phyloP scores from a whole-genome alignment of 2,797 vertebrate species.

The Peromyscus nudipes region DNA sequence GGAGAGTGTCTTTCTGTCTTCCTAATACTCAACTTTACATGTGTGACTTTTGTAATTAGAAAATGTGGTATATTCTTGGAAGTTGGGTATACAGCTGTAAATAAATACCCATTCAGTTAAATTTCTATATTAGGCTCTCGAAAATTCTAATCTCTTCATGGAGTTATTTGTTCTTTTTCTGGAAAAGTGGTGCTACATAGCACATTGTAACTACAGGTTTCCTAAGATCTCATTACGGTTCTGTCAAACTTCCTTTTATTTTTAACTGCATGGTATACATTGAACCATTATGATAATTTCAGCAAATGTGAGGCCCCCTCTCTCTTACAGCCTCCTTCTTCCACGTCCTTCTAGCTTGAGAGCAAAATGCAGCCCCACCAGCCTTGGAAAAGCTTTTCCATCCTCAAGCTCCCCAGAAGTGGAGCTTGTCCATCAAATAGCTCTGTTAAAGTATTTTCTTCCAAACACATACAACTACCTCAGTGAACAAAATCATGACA shows the following conservation, averaged over 20 bases:
- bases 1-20: slow-evolving; percentile 6
- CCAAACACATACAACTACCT: background rate
- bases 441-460: background rate
- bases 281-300: too few species aligned
- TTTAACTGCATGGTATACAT: background rate
- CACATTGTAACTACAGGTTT: background rate
- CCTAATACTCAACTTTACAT: background rate
- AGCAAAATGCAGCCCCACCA: background rate
- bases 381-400: background rate
- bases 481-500: background rate
- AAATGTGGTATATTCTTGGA: background rate
- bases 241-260: background rate
- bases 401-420: background rate
- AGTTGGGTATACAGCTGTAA: background rate
- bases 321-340: background rate
- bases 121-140: background rate
- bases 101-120: background rate
- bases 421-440: background rate
- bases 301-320: background rate
- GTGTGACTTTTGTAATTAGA: background rate
- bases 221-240: background rate
- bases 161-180: slow-evolving; percentile 1
- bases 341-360: background rate
- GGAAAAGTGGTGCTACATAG: background rate
- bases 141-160: background rate